phyloP scores from a whole-genome alignment of 2,888 invertebrate genomes.

The Boloria selene region DNA sequence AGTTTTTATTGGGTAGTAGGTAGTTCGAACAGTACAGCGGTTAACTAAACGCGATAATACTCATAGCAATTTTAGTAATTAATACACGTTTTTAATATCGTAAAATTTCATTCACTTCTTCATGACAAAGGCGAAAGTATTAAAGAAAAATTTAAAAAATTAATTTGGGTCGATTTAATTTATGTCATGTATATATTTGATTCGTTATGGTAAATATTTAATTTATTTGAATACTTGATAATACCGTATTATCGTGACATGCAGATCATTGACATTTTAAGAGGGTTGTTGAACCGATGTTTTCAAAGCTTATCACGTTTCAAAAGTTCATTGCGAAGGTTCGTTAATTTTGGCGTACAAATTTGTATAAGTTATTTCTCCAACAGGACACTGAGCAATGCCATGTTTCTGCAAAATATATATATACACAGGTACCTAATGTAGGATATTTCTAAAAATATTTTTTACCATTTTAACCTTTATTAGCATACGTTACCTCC shows the following conservation, averaged over 20 bases:
- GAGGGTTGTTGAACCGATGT: constrained; percentile 3
- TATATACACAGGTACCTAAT: constrained; percentile 23
- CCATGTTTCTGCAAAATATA: constrained; percentile 31
- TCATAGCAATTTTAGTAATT: too few relatives aligned
- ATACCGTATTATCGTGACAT: constrained; percentile 9
- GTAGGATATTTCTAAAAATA: constrained; percentile 17
- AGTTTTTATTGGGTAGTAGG: too few relatives aligned
- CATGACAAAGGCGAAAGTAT: background rate
- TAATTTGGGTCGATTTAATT: background rate
- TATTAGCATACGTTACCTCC: constrained; percentile 21
- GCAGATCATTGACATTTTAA: constrained; percentile 11
- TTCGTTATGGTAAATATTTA: too few relatives aligned
- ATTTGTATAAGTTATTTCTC: constrained; percentile 37
- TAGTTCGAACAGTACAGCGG: too few relatives aligned
- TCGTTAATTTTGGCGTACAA: constrained; percentile 34
- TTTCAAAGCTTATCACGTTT: constrained; percentile 25
- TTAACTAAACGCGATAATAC: too few relatives aligned
- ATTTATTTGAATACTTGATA: too few relatives aligned
- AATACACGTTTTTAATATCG: background rate
- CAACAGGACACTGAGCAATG: constrained; percentile 35
- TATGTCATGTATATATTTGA: background rate
- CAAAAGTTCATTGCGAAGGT: constrained; percentile 26
- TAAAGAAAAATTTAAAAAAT: background rate
- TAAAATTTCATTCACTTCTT: background rate
- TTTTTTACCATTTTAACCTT: constrained; percentile 23